Conservation (phyloP, 2,888 invertebrate species). For the Trisateles emortualis region DNA sequence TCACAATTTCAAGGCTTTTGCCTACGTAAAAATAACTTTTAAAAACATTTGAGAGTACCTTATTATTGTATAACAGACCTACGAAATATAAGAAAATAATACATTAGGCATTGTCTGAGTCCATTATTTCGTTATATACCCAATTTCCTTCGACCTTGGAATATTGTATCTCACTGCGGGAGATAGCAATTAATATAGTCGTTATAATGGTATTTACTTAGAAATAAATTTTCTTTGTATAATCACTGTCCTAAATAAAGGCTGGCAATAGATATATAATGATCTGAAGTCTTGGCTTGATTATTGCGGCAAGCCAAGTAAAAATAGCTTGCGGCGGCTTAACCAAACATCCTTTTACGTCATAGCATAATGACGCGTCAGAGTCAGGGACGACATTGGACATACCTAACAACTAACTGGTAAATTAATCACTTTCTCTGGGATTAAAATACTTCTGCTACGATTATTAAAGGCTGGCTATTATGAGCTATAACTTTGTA, state of each 20-base stretch:
- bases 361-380: too few species aligned
- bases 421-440: constrained; percentile 33
- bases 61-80: too few species aligned
- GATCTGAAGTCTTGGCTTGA: constrained; percentile 40
- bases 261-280: constrained; percentile 22
- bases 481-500: not conserved
- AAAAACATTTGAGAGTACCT: too few species aligned
- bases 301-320: constrained; percentile 47
- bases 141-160: not conserved
- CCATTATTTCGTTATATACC: not conserved
- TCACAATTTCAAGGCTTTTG: too few species aligned
- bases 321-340: constrained; percentile 54
- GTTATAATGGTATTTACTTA: not conserved
- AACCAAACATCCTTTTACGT: constrained; percentile 68
- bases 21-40: too few species aligned
- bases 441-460: constrained; percentile 3
- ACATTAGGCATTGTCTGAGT: not conserved
- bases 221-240: not conserved
- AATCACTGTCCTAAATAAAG: not conserved
- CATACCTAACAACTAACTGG: constrained; percentile 22
- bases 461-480: not conserved
- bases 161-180: not conserved
- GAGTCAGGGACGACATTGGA: constrained; percentile 36
- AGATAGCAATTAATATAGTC: not conserved
- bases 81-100: too few species aligned